Conservation (phyloP, 1,140 invertebrate genomes). For the Metopolophium dirhodum region DNA sequence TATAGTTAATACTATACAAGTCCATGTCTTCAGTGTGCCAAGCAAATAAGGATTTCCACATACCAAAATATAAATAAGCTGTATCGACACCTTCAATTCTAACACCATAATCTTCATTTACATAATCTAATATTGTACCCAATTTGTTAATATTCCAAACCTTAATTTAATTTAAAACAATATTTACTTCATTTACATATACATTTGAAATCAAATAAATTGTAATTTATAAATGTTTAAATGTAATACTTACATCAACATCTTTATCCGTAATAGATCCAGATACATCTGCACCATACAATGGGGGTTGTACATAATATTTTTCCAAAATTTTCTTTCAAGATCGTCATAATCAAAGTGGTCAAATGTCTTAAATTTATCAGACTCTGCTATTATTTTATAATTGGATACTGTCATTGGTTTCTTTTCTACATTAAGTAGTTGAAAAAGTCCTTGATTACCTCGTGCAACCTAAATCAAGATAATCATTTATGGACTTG, state of each 20-base stretch:
- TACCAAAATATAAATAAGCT: conserved; percentile 96
- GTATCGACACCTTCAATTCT: conserved; percentile 95
- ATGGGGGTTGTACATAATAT: conserved; percentile 87
- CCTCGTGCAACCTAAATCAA: conserved; percentile 71
- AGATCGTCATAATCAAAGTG: conserved; percentile 82
- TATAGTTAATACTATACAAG: conserved; percentile 74
- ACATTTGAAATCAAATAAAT: neutral
- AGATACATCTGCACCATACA: conserved; percentile 96
- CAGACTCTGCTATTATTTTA: conserved; percentile 76
- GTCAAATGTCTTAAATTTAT: conserved; percentile 80
- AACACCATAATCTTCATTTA: neutral
- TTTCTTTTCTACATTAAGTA: conserved; percentile 95
- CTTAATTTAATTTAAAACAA: no score
- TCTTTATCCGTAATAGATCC: conserved; percentile 68
- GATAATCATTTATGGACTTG: no score
- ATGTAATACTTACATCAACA: conserved; percentile 67
- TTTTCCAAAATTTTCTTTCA: conserved; percentile 73
- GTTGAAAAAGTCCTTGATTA: conserved; percentile 93
- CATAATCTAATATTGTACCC: no score
- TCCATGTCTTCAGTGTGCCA: conserved; percentile 99
- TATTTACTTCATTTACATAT: conserved; percentile 64
- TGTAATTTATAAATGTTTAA: neutral
- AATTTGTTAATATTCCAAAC: no score
- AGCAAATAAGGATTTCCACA: conserved; percentile 62
- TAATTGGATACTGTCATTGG: conserved; percentile 90